These are phyloP conservation scores for Amphipoea oculea DNA, from an alignment of 2,888 invertebrate genomes.

Conservation along the genomic window DNA sequence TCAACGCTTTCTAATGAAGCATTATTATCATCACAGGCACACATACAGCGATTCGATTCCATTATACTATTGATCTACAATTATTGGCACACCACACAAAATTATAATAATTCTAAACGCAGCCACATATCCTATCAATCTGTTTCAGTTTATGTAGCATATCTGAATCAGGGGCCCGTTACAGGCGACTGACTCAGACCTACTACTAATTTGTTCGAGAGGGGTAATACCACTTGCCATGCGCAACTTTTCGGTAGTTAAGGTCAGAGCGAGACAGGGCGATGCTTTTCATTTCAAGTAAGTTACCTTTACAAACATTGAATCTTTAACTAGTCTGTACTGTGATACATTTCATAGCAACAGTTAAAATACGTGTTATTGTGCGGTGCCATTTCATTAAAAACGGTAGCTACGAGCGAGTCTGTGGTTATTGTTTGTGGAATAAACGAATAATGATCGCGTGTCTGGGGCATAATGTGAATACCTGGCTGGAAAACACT, in stretches of 20 bases:
- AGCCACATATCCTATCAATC: too few species aligned
- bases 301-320: background rate
- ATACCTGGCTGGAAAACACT: background rate
- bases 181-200: too few species aligned
- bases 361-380: background rate
- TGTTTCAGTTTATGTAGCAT: too few species aligned
- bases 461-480: background rate
- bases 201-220: too few species aligned
- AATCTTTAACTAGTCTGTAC: background rate
- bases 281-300: background rate
- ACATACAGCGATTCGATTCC: too few species aligned
- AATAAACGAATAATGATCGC: background rate
- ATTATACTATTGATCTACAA: too few species aligned
- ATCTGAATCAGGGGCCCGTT: too few species aligned
- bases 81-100: too few species aligned
- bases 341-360: background rate
- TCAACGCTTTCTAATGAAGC: too few species aligned
- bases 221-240: constrained; percentile 7
- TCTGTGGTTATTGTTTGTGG: background rate
- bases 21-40: too few species aligned
- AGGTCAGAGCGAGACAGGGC: background rate
- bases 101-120: too few species aligned
- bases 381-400: background rate
- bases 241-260: background rate
- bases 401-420: background rate